phyloP scores from a whole-genome alignment of 2,797 vertebrate species.

The Gymnoscopelus braueri region DNA sequence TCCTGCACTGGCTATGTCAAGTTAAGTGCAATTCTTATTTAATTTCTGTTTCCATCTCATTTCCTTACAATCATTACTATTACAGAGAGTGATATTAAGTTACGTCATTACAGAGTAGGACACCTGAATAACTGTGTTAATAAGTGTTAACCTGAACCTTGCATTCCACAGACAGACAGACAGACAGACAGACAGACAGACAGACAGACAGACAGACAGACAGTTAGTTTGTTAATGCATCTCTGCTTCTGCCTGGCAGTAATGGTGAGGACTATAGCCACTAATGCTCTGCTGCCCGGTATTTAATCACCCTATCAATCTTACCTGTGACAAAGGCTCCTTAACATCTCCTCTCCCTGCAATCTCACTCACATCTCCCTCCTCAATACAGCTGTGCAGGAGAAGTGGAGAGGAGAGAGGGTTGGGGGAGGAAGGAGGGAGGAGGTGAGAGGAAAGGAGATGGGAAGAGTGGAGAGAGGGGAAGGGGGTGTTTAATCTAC shows the following conservation, averaged over 20 bases:
- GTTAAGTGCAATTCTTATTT: no score
- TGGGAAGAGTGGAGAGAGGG: slow-evolving; percentile 42
- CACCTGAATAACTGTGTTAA: no score
- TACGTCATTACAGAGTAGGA: no score
- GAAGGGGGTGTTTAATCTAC: slow-evolving; percentile 83
- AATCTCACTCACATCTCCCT: slow-evolving; percentile 77
- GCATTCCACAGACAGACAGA: no score
- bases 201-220: slow-evolving; percentile 1
- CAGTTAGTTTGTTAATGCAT: slow-evolving; percentile 53
- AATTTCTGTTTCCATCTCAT: no score
- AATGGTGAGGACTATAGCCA: slow-evolving; percentile 77
- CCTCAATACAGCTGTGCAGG: slow-evolving; percentile 60
- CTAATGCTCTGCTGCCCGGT: slow-evolving; percentile 80
- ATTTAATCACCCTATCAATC: slow-evolving; percentile 87
- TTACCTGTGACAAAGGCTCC: slow-evolving; percentile 81
- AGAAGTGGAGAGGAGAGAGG: slow-evolving; percentile 48
- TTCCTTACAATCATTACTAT: no score
- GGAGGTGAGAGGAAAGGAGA: slow-evolving; percentile 24
- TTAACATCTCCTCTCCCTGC: slow-evolving; percentile 76
- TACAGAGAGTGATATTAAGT: no score
- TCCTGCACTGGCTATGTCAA: no score
- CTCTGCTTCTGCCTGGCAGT: slow-evolving; percentile 64
- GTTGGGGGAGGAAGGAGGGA: slow-evolving; percentile 15
- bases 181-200: slow-evolving; percentile 36
- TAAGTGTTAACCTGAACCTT: no score